These are phyloP conservation scores for Gallinago jamesoni DNA, from an alignment of 2,113 vertebrate species.

Conservation along the genomic window DNA sequence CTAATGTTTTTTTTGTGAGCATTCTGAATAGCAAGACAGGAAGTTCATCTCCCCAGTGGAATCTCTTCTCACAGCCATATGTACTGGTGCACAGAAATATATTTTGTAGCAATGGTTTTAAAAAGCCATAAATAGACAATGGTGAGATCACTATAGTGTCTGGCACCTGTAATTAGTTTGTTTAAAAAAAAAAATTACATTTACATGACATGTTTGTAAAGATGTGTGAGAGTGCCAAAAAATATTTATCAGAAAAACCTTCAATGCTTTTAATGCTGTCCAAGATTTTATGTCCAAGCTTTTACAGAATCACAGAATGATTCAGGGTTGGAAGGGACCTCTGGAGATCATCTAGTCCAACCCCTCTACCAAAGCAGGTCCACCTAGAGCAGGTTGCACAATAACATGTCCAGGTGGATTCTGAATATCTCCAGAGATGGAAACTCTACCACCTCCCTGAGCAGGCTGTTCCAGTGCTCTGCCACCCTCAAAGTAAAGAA, in stretches of 20 bases:
- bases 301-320: neutral
- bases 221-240: neutral
- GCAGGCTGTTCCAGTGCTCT: too few species aligned
- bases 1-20: neutral
- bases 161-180: neutral
- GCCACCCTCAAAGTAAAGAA: too few species aligned
- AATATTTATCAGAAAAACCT: neutral
- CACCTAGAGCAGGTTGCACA: too few species aligned
- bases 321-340: too few species aligned
- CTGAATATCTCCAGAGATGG: too few species aligned
- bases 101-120: neutral
- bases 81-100: neutral
- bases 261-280: neutral
- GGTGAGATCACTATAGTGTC: neutral
- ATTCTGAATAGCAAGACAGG: neutral
- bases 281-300: neutral
- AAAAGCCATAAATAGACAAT: neutral
- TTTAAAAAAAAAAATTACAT: neutral
- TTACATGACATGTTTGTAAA: neutral
- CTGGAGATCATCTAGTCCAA: too few species aligned
- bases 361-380: too few species aligned
- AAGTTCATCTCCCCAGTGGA: neutral
- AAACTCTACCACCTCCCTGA: too few species aligned
- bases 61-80: neutral
- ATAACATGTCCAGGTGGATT: too few species aligned